Base-by-base conservation (phyloP, 2,113 vertebrate species). In the Leuciscus idus region DNA sequence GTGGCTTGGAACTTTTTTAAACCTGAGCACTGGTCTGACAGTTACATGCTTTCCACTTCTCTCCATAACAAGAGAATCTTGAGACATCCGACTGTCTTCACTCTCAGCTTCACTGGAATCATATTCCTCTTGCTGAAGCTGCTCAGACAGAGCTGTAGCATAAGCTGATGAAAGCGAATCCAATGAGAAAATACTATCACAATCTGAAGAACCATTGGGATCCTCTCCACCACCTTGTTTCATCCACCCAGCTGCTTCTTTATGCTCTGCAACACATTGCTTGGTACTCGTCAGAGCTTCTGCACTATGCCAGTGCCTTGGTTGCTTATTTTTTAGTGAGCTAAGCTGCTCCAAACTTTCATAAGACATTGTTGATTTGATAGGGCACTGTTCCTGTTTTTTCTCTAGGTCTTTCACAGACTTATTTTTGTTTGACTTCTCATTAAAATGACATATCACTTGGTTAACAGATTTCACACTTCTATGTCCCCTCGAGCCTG, bases 111-210 rank as follows among this genome's bases (percentile, higher is more conserved):
- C 96, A 30, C 97, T 97, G 28, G 79, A 91, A 62, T 84, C 92
- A 12, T 80, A 85, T 82, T 95, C 94, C 81, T 96, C 94, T 30
- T 86, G 90, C 76, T 91, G 94, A 64, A 93, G 87, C 57, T 95
- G 95, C 80, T 95, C 92, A 1, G 88, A 90, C 5, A 96, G 91
- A 50, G 92, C 91, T 83, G 92, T 93, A 21, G 92, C 92, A 86
- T 94, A 96, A 80, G 95, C 92, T 12, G 93, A 96, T 6, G 96
- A 98, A 62, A 99, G 95, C 23, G 98, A 99, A 91, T 98, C 98
- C 39, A 96, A 89, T 57, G 97, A 99, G 91, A 96, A 97, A 70
- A 93, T 93, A 84, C 98, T 99, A 85, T 97, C 97, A 19, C 95
- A 95, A 76, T 99, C 98, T 70, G 97, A 98, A 9, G 93, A 88